These are phyloP conservation scores for Cyanocitta stelleri DNA, from an alignment of 2,113 vertebrate species.

Conservation along the genomic window DNA sequence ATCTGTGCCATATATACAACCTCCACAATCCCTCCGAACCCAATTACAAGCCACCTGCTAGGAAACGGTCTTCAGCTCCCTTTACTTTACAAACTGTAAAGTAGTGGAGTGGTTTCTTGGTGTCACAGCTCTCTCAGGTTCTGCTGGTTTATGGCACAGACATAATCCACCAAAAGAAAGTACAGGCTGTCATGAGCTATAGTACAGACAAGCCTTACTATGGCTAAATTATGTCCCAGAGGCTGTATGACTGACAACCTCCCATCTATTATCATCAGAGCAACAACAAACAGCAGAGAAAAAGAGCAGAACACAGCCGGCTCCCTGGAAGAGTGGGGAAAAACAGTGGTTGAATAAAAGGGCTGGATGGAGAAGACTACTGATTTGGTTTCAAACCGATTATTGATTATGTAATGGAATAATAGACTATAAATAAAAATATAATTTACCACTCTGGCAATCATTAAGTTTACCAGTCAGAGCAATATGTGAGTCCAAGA, in stretches of 20 bases:
- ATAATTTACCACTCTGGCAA: background rate
- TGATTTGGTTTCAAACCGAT: background rate
- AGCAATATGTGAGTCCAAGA: background rate
- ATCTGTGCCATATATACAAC: fast-evolving
- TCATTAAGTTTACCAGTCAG: background rate
- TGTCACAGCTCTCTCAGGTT: background rate
- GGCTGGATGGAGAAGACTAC: background rate
- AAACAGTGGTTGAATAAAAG: background rate
- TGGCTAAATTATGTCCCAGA: background rate
- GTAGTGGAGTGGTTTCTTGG: background rate
- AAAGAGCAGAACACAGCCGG: background rate
- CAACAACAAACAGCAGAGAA: background rate
- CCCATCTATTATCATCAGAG: background rate
- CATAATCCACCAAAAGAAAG: fast-evolving
- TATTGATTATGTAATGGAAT: background rate
- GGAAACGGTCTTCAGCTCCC: background rate
- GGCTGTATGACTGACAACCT: background rate
- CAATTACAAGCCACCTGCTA: background rate
- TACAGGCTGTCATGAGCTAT: fast-evolving
- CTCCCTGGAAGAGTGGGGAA: background rate
- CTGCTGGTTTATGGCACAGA: background rate
- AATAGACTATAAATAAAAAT: background rate
- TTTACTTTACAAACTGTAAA: background rate
- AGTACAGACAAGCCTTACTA: background rate
- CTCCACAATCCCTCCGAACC: background rate